Evolutionary conservation across 2,113 vertebrate species (phyloP).

Genomic region (Phylloscopus whistleri): DNA sequence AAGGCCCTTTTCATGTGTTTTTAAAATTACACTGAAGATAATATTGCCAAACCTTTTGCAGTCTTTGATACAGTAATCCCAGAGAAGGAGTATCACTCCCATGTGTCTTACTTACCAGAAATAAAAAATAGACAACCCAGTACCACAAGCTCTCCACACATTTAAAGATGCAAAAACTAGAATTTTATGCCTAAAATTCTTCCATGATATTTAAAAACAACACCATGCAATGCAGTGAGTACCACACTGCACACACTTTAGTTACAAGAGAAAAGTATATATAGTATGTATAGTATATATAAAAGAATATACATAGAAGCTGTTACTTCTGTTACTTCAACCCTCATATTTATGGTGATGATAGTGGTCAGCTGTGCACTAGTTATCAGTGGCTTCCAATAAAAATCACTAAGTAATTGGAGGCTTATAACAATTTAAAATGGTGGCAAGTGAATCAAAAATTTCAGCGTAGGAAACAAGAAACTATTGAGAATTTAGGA

Average conservation of each 20-base stretch:
- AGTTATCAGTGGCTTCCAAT: neutral
- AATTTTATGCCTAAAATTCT: neutral
- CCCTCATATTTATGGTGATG: neutral
- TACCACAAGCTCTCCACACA: neutral
- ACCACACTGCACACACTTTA: fast-evolving
- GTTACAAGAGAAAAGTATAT: neutral
- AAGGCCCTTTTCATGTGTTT: neutral
- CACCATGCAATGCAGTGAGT: neutral
- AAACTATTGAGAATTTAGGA: neutral
- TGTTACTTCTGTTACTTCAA: neutral
- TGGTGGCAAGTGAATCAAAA: neutral
- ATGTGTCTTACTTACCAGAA: neutral
- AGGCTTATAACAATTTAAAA: neutral
- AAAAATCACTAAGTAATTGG: neutral
- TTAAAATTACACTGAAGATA: neutral
- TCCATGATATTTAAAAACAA: neutral
- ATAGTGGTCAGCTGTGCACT: neutral
- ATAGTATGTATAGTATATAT: no score
- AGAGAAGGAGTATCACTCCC: neutral
- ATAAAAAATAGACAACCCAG: neutral
- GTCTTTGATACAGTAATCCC: neutral
- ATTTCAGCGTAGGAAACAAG: neutral
- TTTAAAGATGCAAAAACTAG: neutral
- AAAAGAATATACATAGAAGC: neutral
- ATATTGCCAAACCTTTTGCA: neutral